Evolutionary conservation across 2,797 vertebrate species (phyloP).

Genomic region (Xiphophorus birchmanni): DNA sequence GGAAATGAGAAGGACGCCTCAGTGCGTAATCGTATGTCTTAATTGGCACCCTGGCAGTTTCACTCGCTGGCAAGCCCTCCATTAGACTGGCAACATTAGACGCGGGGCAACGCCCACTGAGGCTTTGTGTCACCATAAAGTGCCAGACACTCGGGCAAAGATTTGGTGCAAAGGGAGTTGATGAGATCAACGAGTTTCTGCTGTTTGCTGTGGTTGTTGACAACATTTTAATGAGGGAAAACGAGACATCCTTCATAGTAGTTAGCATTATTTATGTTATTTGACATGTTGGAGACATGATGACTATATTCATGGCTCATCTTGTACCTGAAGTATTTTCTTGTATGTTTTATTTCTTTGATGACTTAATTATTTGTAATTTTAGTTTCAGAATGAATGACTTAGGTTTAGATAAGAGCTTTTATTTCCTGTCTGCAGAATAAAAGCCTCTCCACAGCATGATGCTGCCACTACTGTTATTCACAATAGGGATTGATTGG

Average conservation of each 20-base stretch:
- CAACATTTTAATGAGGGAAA: not conserved
- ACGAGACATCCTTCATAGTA: not conserved
- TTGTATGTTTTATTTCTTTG: not conserved
- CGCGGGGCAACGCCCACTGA: constrained; percentile 67
- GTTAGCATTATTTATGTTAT: not conserved
- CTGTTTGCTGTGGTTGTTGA: not conserved
- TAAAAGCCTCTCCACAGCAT: not conserved
- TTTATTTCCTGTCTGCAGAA: not conserved
- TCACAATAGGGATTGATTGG: not conserved
- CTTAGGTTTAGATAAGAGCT: not conserved
- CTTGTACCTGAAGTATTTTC: not conserved
- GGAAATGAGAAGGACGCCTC: constrained; percentile 59
- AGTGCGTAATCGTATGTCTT: constrained; percentile 68
- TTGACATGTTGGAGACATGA: not conserved
- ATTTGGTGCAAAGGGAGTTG: constrained; percentile 19
- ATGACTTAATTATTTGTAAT: not conserved
- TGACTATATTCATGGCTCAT: not conserved
- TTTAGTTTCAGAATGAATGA: not conserved
- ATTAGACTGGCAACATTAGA: constrained; percentile 76
- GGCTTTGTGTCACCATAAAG: constrained; percentile 54
- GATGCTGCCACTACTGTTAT: not conserved
- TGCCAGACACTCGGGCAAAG: constrained; percentile 50
- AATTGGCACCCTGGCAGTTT: constrained; percentile 76
- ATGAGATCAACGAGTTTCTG: constrained; percentile 30
- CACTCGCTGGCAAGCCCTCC: constrained; percentile 68